phyloP scores from a whole-genome alignment of 1,140 invertebrate genomes.

The Cherax quadricarinatus region DNA sequence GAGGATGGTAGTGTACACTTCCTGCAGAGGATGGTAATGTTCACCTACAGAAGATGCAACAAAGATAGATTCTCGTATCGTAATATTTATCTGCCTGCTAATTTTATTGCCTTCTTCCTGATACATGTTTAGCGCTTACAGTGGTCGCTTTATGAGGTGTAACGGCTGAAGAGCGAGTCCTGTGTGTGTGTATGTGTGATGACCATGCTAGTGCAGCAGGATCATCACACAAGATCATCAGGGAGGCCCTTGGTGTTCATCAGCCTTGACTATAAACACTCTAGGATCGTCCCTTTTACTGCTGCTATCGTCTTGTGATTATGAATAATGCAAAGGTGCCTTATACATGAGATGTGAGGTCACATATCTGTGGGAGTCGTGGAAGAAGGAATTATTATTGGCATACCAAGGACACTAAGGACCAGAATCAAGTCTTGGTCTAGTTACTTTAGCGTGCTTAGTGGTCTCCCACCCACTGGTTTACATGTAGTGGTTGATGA shows the following conservation, averaged over 20 bases:
- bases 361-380: neutral
- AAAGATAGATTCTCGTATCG: slow-evolving; percentile 17
- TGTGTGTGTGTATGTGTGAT: too few relatives aligned
- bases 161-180: too few relatives aligned
- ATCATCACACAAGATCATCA: slow-evolving; percentile 16
- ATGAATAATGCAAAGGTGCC: slow-evolving; percentile 31
- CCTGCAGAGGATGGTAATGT: neutral
- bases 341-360: slow-evolving; percentile 27
- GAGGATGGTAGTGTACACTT: neutral
- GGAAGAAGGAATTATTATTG: too few relatives aligned
- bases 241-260: slow-evolving; percentile 1
- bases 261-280: slow-evolving; percentile 10
- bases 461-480: too few relatives aligned
- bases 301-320: neutral
- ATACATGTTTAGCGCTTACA: neutral
- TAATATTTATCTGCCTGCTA: neutral
- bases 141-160: neutral
- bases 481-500: too few relatives aligned
- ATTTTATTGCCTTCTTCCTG: slow-evolving; percentile 11
- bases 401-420: too few relatives aligned
- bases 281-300: neutral
- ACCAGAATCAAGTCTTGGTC: too few relatives aligned
- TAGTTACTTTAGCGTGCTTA: too few relatives aligned
- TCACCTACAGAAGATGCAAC: neutral
- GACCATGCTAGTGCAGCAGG: too few relatives aligned